A percentile compares a stretch with the other conserved stretches of the same genome.
These are phyloP conservation scores for Spilarctia lutea DNA, from an alignment of 2,888 invertebrate species.

Conservation along the genomic window DNA sequence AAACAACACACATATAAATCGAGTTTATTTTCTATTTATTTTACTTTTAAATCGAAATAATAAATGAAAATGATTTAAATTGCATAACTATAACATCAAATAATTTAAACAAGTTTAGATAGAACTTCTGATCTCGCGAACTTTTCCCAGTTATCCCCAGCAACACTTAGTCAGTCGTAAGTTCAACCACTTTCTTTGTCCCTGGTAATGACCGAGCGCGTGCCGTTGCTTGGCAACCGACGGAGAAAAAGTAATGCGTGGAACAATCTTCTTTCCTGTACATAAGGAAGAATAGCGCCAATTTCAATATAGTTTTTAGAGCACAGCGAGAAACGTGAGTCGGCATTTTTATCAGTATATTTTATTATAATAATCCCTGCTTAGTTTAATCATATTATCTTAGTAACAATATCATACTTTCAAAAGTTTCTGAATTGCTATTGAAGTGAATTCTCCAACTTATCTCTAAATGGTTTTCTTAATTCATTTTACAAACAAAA, in stretches of 20 bases:
- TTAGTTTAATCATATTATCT: background rate
- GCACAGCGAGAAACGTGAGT: background rate
- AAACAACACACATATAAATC: too few species aligned
- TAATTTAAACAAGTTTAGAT: background rate
- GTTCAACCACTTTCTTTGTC: slow-evolving; percentile 49
- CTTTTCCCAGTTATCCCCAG: slow-evolving; percentile 13
- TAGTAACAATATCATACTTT: background rate
- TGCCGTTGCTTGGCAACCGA: slow-evolving; percentile 63
- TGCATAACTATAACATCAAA: background rate
- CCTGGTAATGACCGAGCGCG: slow-evolving; percentile 60
- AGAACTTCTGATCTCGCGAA: background rate
- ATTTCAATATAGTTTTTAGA: slow-evolving; percentile 11
- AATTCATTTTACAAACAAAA: background rate
- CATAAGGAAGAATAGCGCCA: slow-evolving; percentile 8
- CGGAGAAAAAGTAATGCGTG: slow-evolving; percentile 35
- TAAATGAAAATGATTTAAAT: background rate
- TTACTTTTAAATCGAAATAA: background rate
- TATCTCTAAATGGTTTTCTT: background rate
- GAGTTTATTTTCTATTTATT: too few species aligned
- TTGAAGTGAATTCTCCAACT: too few species aligned
- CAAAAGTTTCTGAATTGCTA: background rate
- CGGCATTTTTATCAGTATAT: background rate
- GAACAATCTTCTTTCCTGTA: slow-evolving; percentile 25
- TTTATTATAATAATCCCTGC: too few species aligned
- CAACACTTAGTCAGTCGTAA: slow-evolving; percentile 17